Conservation (phyloP, 2,113 vertebrate species). For the Chloebia gouldiae region DNA sequence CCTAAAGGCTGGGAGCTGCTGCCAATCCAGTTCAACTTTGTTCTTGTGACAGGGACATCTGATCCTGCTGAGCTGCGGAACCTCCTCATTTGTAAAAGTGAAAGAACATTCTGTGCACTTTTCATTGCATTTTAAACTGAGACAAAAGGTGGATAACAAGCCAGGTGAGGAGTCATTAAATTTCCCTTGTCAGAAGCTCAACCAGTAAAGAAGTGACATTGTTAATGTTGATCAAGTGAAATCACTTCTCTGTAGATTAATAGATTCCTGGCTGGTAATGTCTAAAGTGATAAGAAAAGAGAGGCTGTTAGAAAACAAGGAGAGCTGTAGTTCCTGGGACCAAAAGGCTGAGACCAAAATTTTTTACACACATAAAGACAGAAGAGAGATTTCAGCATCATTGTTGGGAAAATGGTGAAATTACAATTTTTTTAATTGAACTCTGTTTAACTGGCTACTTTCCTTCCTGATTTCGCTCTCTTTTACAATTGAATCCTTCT, state of each 20-base stretch:
- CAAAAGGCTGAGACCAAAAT: not conserved
- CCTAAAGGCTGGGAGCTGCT: not conserved
- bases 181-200: slow-evolving; percentile 9
- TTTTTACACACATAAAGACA: not conserved
- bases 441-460: not conserved
- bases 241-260: not conserved
- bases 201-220: not conserved
- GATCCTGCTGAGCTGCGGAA: not conserved
- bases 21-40: not conserved
- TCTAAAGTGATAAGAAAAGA: not conserved
- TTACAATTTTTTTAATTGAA: not conserved
- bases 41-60: not conserved
- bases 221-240: slow-evolving; percentile 39
- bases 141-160: slow-evolving; percentile 16
- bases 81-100: not conserved
- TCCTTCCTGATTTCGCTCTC: not conserved
- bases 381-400: not conserved
- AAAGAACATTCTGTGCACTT: not conserved
- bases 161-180: slow-evolving; percentile 22
- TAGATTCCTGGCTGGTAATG: not conserved
- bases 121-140: not conserved
- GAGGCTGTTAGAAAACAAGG: not conserved
- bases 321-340: not conserved
- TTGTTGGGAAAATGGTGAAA: not conserved
- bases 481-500: not conserved